phyloP scores from a whole-genome alignment of 2,113 vertebrate genomes.

The Rhinopomastus cyanomelas region DNA sequence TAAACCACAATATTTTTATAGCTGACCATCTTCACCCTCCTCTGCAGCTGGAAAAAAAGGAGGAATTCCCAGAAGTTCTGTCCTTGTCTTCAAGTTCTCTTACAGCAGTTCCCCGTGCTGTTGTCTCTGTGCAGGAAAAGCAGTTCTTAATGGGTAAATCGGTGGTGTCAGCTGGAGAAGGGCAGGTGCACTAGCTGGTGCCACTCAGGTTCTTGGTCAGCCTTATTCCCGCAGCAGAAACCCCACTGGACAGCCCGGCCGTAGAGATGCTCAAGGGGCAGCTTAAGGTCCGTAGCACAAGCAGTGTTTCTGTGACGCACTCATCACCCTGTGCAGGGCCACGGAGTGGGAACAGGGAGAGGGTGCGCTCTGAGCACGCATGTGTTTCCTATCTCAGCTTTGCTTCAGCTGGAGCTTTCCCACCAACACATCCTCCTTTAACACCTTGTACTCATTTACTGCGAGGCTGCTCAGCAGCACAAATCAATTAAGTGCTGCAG shows the following conservation, averaged over 20 bases:
- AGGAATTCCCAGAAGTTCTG: neutral
- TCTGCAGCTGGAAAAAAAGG: neutral
- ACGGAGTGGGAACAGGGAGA: neutral
- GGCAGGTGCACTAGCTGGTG: neutral
- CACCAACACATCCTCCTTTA: neutral
- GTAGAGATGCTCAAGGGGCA: neutral
- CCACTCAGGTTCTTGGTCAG: neutral
- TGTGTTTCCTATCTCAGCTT: constrained; percentile 17
- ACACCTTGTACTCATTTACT: constrained; percentile 50
- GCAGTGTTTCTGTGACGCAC: neutral
- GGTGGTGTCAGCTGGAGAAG: neutral
- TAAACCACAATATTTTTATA: constrained; percentile 11
- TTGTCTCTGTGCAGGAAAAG: neutral
- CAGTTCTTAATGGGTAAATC: neutral
- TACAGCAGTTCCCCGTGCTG: neutral
- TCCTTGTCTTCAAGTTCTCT: neutral
- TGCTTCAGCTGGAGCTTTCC: constrained; percentile 29
- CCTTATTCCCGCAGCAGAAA: neutral
- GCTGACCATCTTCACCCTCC: constrained; percentile 22
- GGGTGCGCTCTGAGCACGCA: neutral
- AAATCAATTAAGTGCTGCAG: constrained; percentile 7
- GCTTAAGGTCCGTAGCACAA: neutral
- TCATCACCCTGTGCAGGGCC: neutral
- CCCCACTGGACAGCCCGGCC: neutral
- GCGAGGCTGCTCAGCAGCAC: neutral